Base-by-base conservation (phyloP, 2,113 vertebrate genomes). In the Calidris pugnax region DNA sequence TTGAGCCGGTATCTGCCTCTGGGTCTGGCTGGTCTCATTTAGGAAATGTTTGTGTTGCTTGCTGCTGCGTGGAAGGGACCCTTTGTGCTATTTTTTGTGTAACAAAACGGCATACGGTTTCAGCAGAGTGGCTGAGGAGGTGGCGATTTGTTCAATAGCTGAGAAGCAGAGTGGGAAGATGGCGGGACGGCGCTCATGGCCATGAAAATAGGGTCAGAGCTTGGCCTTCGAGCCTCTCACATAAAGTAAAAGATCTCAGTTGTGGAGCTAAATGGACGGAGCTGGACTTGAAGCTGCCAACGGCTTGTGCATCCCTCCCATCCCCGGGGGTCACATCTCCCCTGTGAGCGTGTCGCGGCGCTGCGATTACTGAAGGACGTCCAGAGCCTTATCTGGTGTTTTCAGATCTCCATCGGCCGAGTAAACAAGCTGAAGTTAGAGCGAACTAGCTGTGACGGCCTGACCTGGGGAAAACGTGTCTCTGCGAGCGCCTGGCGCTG, bases 11-110 rank as follows among this genome's bases (percentile, higher is more conserved):
- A 64, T 82, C 80, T 89, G 95, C 93, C 85, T 94, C 88, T 94
- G 83, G 68, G 50, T 95, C 91, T 81, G 92, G 68, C 80, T 90
- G 80, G 88, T 93, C 79, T 94, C 64, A 62, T 94, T 95, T 94
- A 93, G 62, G 82, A 92, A 93, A 85, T 56, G 91, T 91, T 95
- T 90, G 55, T 74, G 85, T 72, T 89, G 69, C 64, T 87, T 85
- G 62, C 89, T 83, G 92, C 85, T 87, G 78, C 55, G 27, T 0
- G 4, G 67, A 80, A 62, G 75, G 62, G 55, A 74, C 50, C 83
- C 72, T 64, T 27, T 90, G 78, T 80, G 14, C 64, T 41, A 0
- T 14, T 22, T 91, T 92, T 72, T 93, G 85, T 68, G 47, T 85
- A 72, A 68, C 76, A 89, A 57, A 90, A 16, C 3, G 0, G 14